Evolutionary conservation across 2,888 invertebrate species (phyloP).

Genomic region (Tyria jacobaeae): DNA sequence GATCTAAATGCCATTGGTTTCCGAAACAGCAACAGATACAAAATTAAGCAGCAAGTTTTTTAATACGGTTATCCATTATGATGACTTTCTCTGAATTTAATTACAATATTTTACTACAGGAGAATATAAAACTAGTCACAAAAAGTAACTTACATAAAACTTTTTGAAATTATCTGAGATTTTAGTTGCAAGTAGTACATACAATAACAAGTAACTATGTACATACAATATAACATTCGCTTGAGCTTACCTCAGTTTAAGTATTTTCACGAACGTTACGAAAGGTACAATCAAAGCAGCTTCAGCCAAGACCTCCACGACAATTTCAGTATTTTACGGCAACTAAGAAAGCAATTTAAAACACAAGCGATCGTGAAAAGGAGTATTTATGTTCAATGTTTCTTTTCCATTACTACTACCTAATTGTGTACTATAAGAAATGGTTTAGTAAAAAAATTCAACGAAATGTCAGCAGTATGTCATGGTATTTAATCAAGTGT

Average conservation of each 20-base stretch:
- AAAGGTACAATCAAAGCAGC: slow-evolving; percentile 2
- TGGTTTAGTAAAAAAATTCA: slow-evolving; percentile 7
- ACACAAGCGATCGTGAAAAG: slow-evolving; percentile 42
- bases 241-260: background rate
- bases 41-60: too few species aligned
- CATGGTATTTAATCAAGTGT: background rate
- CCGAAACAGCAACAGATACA: too few species aligned
- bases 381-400: slow-evolving; percentile 8
- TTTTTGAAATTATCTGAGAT: too few species aligned
- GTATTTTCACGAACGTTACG: slow-evolving; percentile 5
- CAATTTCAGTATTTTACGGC: slow-evolving; percentile 14
- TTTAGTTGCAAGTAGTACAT: too few species aligned
- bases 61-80: too few species aligned
- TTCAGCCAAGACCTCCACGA: slow-evolving; percentile 16
- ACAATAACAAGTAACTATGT: background rate
- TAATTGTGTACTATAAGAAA: background rate
- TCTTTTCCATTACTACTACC: background rate
- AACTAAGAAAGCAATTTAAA: slow-evolving; percentile 54
- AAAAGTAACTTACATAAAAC: too few species aligned
- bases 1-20: too few species aligned
- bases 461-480: background rate
- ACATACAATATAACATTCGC: background rate
- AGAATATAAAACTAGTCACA: too few species aligned
- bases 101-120: too few species aligned
- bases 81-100: too few species aligned